Base-by-base conservation (phyloP, 2,113 vertebrate species). In the Pangasianodon hypophthalmus region DNA sequence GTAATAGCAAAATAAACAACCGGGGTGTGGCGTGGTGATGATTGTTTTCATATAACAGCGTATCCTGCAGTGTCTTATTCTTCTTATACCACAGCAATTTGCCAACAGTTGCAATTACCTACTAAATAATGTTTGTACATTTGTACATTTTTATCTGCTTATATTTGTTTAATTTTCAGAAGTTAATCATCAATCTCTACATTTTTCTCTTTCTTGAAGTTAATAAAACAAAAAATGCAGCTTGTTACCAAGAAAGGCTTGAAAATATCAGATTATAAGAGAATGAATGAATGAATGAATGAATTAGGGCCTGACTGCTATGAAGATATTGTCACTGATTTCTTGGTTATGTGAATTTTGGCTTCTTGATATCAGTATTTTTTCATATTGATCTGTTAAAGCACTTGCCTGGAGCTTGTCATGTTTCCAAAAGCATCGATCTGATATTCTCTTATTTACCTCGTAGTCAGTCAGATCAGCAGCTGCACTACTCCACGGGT, bases 401-500 rank as follows among this genome's bases (percentile, higher is more conserved):
- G 11, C 24, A 9, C 11, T 67, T 11, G 2, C 62, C 62, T n/a
- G 29, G 37, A 69, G 2, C 64, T 69, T 41, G 37, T 41, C 19
- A 16, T 18, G 56, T 62, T 84, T 29, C 56, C 2, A 56, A 44
- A 24, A 41, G 26, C 21, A 41, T 60, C 19, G 18, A 16, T 19
- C 69, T 73, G 32, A 21, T 41, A 73, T 26, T 2, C 79, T 81
- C 26, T n/a, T 54, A 6, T 87, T 84, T 52, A 52, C 79, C 58
- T 85, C 50, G 19, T 92, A 99, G 98, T 91, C 96, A 97, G 16
- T 96, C 96, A 67, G 96, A 97, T 89, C 93, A 96, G 94, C 96
- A 97, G 93, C 91, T 97, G 90, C 97, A 96, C 87, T 97, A 95
- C 58, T 86, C 96, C 87, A 92, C 96, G 86, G 92, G 95, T 0